Conservation (phyloP, 2,888 invertebrate genomes). For the Calameuta pallipes region DNA sequence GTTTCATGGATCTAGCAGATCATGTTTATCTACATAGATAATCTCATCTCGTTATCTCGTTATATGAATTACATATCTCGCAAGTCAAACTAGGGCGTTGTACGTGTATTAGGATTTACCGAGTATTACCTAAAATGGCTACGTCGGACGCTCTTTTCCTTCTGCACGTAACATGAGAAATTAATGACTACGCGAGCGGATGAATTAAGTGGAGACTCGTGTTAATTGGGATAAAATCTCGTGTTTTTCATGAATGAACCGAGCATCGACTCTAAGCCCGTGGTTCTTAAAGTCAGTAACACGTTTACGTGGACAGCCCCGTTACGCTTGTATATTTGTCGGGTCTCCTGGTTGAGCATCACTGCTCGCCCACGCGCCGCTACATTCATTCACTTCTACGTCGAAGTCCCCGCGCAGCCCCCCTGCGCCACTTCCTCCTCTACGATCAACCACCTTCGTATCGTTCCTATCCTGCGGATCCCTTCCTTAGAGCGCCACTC, state of each 20-base stretch:
- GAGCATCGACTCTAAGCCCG: constrained; percentile 27
- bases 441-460: constrained; percentile 7
- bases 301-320: not conserved
- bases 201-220: constrained; percentile 55
- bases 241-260: constrained; percentile 57
- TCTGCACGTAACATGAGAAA: constrained; percentile 28
- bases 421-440: constrained; percentile 26
- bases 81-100: not conserved
- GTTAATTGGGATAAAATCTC: constrained; percentile 57
- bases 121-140: not conserved
- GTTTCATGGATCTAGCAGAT: not conserved
- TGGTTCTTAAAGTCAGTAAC: constrained; percentile 21
- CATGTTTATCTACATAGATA: not conserved
- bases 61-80: not conserved
- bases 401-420: constrained; percentile 23
- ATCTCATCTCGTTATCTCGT: not conserved
- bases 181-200: constrained; percentile 44
- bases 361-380: constrained; percentile 57
- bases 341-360: constrained; percentile 42
- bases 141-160: not conserved
- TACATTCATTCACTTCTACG: constrained; percentile 59
- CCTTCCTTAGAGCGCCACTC: constrained; percentile 4
- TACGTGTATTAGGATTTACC: not conserved
- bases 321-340: constrained; percentile 12
- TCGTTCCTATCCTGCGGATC: not conserved